Evolutionary conservation across 2,888 invertebrate species (phyloP).

Genomic region (Heliconius sara): DNA sequence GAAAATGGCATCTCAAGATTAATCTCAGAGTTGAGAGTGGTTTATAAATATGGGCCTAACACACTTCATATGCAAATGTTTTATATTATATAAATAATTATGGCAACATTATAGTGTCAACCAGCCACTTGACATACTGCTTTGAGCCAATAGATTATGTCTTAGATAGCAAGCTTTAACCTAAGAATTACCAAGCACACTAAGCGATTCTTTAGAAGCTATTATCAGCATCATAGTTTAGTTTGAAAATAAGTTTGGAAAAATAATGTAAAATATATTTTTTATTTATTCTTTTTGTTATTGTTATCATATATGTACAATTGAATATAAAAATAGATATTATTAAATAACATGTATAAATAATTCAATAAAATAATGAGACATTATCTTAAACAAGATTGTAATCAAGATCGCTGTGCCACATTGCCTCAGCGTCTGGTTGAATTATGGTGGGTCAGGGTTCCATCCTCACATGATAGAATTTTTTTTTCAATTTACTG

Average conservation of each 20-base stretch:
- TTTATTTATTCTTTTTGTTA: not conserved
- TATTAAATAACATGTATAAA: not conserved
- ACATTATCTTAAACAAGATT: not conserved
- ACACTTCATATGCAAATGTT: not conserved
- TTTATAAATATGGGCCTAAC: no score
- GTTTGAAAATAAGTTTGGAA: not conserved
- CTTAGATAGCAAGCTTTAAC: slow-evolving; percentile 24
- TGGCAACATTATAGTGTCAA: slow-evolving; percentile 22
- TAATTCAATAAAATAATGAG: not conserved
- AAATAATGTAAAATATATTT: not conserved
- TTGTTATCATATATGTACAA: not conserved
- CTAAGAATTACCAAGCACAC: slow-evolving; percentile 32
- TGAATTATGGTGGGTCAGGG: no score
- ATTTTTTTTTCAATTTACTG: no score
- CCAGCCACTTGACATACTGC: slow-evolving; percentile 27
- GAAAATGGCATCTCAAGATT: no score
- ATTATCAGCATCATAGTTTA: slow-evolving; percentile 10
- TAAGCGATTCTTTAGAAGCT: slow-evolving; percentile 31
- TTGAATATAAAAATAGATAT: no score
- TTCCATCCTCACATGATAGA: no score
- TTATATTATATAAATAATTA: not conserved
- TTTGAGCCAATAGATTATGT: slow-evolving; percentile 32
- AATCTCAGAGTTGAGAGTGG: no score
- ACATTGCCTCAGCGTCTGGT: no score
- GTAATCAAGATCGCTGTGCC: no score